Percentiles rank a stretch among this genome's conserved stretches.
Conservation (phyloP, 2,797 vertebrate species). For the Onychomys torridus region DNA sequence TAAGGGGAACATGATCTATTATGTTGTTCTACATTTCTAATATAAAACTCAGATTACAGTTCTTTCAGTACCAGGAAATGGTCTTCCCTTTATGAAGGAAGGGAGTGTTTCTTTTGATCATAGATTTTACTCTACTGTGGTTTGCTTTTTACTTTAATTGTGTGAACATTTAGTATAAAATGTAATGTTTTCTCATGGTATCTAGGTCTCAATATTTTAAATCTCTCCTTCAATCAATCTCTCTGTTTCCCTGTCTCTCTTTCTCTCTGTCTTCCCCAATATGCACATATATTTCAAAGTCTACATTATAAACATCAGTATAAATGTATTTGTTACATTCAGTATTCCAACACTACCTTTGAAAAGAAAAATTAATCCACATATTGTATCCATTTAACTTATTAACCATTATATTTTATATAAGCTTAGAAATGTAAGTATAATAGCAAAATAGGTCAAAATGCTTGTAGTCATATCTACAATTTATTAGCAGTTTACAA, state of each 20-base stretch:
- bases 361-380: not conserved
- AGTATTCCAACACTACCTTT: not conserved
- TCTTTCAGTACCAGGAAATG: constrained; percentile 52
- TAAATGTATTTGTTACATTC: constrained; percentile 34
- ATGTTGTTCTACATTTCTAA: constrained; percentile 20
- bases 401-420: not conserved
- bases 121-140: constrained; percentile 22
- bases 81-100: constrained; percentile 2
- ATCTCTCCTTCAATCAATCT: not conserved
- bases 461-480: not conserved
- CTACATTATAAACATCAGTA: not conserved
- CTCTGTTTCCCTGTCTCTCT: not conserved
- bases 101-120: not conserved
- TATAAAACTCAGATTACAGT: constrained; percentile 43
- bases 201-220: not conserved
- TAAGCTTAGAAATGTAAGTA: not conserved
- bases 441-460: not conserved
- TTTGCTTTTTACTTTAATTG: constrained; percentile 45
- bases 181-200: constrained; percentile 25
- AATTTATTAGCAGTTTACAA: not conserved
- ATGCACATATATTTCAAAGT: not conserved
- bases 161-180: constrained; percentile 52
- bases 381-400: not conserved
- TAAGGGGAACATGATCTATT: constrained; percentile 57
- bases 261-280: not conserved